Evolutionary conservation across 2,797 vertebrate genomes (phyloP).

Genomic region (Naso thynnoides): DNA sequence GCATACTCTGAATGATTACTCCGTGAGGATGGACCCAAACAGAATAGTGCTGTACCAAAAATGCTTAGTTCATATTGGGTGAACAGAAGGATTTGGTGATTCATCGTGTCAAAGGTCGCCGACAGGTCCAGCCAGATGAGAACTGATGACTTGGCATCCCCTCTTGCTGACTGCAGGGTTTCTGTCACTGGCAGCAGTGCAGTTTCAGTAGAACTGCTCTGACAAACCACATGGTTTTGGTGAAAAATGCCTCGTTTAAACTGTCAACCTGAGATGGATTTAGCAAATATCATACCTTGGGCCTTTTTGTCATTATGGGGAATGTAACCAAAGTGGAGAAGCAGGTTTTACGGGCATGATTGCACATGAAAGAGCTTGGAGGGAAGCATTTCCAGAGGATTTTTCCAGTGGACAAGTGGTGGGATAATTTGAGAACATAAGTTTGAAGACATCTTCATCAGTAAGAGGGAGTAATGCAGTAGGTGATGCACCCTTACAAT

Average conservation of each 20-base stretch:
- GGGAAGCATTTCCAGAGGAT: neutral
- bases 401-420: neutral
- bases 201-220: neutral
- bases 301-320: neutral
- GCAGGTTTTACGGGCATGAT: neutral
- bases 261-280: neutral
- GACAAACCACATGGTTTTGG: neutral
- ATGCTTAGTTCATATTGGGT: neutral
- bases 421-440: accelerated
- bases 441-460: neutral
- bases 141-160: neutral
- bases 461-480: neutral
- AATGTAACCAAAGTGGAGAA: neutral
- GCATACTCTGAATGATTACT: neutral
- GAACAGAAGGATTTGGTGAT: neutral
- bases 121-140: neutral
- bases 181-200: conserved; percentile 5
- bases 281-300: neutral
- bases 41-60: neutral
- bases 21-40: neutral
- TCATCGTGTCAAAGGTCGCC: neutral
- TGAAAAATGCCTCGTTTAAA: neutral
- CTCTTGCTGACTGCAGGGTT: neutral
- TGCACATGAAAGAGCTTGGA: neutral
- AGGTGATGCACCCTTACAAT: neutral